Percentiles rank a stretch among this genome's conserved stretches.
Conservation (phyloP, 2,113 vertebrate genomes). For the Scomber colias region DNA sequence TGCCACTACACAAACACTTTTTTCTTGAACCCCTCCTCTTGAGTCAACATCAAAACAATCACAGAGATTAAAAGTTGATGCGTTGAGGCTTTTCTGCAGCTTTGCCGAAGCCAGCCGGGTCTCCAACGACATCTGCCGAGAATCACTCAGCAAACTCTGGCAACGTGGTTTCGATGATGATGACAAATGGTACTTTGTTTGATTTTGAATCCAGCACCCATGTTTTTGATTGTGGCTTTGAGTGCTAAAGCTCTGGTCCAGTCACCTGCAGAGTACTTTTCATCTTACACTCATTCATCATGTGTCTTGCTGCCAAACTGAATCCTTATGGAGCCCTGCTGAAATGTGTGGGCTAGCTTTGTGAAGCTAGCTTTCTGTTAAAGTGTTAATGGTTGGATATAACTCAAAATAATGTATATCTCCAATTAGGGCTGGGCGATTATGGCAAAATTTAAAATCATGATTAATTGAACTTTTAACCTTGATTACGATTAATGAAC, state of each 20-base stretch:
- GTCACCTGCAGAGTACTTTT: not conserved
- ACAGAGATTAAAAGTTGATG: not conserved
- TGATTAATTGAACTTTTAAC: too few species aligned
- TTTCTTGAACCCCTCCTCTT: slow-evolving; percentile 76
- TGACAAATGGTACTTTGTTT: not conserved
- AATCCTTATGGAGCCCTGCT: slow-evolving; percentile 1
- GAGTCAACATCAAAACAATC: slow-evolving; percentile 37
- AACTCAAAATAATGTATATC: not conserved
- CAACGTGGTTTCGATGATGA: not conserved
- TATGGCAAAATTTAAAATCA: too few species aligned
- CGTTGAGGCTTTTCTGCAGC: not conserved
- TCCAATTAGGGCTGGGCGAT: not conserved
- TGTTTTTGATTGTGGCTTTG: slow-evolving; percentile 22
- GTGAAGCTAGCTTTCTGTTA: not conserved
- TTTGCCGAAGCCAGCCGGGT: not conserved
- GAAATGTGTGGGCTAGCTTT: slow-evolving; percentile 15
- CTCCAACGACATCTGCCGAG: not conserved
- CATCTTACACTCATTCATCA: not conserved
- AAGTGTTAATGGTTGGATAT: not conserved
- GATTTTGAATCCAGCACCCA: not conserved
- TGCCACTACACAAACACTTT: slow-evolving; percentile 77
- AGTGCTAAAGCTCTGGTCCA: not conserved
- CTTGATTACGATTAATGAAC: too few species aligned
- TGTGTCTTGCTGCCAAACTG: not conserved
- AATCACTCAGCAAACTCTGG: not conserved